Percentiles rank a stretch among this genome's conserved stretches.
Conservation (phyloP, 2,797 vertebrate species). For the Momotus momota region DNA sequence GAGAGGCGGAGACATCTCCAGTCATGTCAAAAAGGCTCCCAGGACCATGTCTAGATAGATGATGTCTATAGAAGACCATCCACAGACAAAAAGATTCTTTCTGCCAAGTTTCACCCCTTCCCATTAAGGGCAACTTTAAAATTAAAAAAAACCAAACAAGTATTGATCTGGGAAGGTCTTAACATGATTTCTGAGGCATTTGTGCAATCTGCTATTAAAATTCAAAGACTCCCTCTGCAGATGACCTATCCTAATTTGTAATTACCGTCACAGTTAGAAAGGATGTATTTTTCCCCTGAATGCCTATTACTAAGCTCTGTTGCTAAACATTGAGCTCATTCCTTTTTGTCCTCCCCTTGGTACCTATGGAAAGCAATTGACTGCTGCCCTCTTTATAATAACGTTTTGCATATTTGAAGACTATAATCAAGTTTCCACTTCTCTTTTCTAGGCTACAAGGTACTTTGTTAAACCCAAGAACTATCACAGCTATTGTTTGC, state of each 20-base stretch:
- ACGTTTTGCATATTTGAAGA: neutral
- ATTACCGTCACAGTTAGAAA: neutral
- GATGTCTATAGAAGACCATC: neutral
- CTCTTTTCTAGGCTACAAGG: neutral
- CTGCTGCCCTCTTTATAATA: neutral
- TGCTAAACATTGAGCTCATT: neutral
- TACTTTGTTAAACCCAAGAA: neutral
- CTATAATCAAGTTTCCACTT: neutral
- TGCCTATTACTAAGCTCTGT: neutral
- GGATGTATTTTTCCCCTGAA: fast-evolving
- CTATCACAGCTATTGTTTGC: neutral
- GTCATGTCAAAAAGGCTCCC: neutral
- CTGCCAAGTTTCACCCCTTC: neutral
- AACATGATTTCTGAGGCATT: neutral
- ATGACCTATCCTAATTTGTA: neutral
- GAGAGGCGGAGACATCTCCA: neutral
- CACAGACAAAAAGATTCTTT: neutral
- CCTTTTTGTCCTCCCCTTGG: neutral
- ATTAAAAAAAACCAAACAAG: neutral
- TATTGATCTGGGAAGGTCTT: neutral
- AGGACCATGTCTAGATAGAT: neutral
- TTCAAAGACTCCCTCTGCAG: neutral
- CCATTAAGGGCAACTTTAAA: neutral
- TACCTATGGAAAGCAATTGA: neutral
- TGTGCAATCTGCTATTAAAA: neutral